Evolutionary conservation across 1,140 invertebrate species (phyloP).

Genomic region (Cotesia vestalis): DNA sequence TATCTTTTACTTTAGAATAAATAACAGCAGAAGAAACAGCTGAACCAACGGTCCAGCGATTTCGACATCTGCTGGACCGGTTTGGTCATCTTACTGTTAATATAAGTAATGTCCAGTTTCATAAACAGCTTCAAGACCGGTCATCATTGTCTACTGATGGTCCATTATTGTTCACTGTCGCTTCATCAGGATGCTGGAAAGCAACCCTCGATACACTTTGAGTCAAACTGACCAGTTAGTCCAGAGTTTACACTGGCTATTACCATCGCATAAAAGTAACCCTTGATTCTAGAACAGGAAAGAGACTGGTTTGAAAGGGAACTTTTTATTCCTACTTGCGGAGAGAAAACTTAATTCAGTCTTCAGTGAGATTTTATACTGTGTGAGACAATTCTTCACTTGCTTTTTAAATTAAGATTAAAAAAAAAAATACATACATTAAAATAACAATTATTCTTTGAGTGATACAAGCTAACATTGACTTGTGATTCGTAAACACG

Average conservation of each 20-base stretch:
- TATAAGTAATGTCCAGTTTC: slow-evolving; percentile 53
- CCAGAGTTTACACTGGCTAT: slow-evolving; percentile 43
- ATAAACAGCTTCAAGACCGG: slow-evolving; percentile 50
- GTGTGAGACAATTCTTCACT: not conserved
- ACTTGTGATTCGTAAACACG: too few species aligned
- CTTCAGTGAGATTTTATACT: slow-evolving; percentile 4
- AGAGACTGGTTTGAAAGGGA: slow-evolving; percentile 50
- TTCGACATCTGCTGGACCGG: slow-evolving; percentile 61
- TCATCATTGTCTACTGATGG: slow-evolving; percentile 55
- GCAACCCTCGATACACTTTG: slow-evolving; percentile 38
- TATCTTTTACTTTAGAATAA: slow-evolving; percentile 25
- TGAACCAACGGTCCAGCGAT: slow-evolving; percentile 50
- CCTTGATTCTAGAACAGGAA: slow-evolving; percentile 46
- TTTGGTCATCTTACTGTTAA: slow-evolving; percentile 56
- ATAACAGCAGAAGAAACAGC: slow-evolving; percentile 55
- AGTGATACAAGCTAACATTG: too few species aligned
- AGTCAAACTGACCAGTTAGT: slow-evolving; percentile 54
- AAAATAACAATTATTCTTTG: not conserved
- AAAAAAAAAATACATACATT: not conserved
- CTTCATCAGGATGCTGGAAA: slow-evolving; percentile 59
- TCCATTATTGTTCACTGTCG: slow-evolving; percentile 54
- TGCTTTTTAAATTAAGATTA: not conserved
- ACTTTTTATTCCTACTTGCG: slow-evolving; percentile 32
- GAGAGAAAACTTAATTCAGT: slow-evolving; percentile 6
- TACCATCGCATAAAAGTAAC: slow-evolving; percentile 38